Evolutionary conservation across 2,888 invertebrate species (phyloP), one percentile per base, ranked within the genome.

Genomic region (Odontomyia ornata): DNA sequence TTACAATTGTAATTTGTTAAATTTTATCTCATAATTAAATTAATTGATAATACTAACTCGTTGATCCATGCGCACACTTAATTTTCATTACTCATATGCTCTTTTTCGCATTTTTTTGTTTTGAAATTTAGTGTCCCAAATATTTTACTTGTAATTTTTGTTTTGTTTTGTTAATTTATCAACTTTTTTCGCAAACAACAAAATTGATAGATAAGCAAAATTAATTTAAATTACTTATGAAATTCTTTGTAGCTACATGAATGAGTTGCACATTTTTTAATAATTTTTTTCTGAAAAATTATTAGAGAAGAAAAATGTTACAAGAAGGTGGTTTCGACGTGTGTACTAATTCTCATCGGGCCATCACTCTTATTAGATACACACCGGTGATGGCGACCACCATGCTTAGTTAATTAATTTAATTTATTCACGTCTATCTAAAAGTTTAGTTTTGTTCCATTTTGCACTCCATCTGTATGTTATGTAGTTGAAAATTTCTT

Each of bases 51-150:
- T 67, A 46, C 43, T 71, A 76, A 75, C 75, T 79, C 79, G 79
- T 79, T 78, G 79, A 79, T 78, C 78, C 79, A 79, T 78, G 78
- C 79, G 76, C 77, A 77, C 76, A 77, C 73, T 62, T 77, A 57
- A 64, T 71, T 77, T 73, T 73, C 30, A 67, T 67, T 57, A 46
- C 62, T 60, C 21, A 46, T 25, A 77, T 77, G 30, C 43, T 79
- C 77, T 56, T 67, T 60, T n/a, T n/a, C n/a, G n/a, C n/a, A n/a
- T n/a, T n/a, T 71, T 69, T 69, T 69, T 69, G 23, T 69, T 46
- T 30, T 36, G 77, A 76, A 79, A 77, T 80, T 77, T 75, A n/a
- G n/a, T 36, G 77, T 75, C 36, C 27, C n/a, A 60, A 21, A 78
- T 77, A 69, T 13, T 60, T 73, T 56, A n/a, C n/a, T 71, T 71